Base-by-base conservation (phyloP, 2,888 invertebrate species). In the Agonopterix heracliana region DNA sequence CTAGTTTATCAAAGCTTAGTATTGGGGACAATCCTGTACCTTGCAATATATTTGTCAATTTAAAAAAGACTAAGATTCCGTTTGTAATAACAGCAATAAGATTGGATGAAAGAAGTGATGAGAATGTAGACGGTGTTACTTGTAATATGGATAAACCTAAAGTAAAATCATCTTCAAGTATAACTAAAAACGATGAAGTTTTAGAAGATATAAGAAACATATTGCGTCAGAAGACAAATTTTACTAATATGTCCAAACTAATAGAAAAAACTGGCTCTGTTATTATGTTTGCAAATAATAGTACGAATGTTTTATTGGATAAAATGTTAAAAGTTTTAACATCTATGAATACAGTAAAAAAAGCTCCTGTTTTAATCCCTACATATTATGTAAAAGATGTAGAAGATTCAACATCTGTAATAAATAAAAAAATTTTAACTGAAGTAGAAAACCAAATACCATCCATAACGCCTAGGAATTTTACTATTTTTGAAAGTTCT, bases 21-120 rank as follows among this genome's bases (percentile, higher is more conserved):
- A 79, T 84, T 45, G 82, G 83, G 3, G 72, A 68, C 26, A 84
- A 84, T 62, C 81, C 76, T n/a, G 54, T 84, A 44, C 60, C 81
- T 1, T 83, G 83, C 52, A 66, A 69, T 41, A 44, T 63, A 38
- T 53, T 83, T 41, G 63, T 72, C 0, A 71, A 65, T 48, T 60
- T 79, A 0, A 61, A 64, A 41, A 66, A 64, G 49, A 43, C 36
- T 38, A 26, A 34, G 3, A 8, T 49, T n/a, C 26, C 53, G 1
- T 68, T 71, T 55, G 44, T 52, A 36, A 63, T 81, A 36, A 74
- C 76, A 17, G 68, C 78, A 14, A 54, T 68, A 7, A 64, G 48
- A 46, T 35, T 61, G 38, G 60, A 72, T 47, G 66, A 70, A 48
- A 58, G 54, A 13, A 57, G 52, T 14, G 48, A 61, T n/a, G 67